These are phyloP conservation scores for Novumbra hubbsi DNA, from an alignment of 2,797 vertebrate genomes.

Conservation along the genomic window DNA sequence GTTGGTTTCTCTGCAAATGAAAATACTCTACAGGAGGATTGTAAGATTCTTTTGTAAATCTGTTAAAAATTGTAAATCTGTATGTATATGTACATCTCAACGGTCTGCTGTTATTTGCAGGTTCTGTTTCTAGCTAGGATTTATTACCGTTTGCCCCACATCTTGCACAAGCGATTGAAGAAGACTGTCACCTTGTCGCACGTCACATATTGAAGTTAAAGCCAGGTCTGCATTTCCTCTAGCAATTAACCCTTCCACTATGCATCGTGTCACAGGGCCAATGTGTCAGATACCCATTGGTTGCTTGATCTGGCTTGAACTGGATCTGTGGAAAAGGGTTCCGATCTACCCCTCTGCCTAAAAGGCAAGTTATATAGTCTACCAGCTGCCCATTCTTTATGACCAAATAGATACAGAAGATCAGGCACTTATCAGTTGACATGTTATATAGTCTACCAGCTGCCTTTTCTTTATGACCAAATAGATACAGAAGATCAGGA, in stretches of 20 bases:
- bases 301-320: not conserved
- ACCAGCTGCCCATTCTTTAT: conserved; percentile 26
- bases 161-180: conserved; percentile 11
- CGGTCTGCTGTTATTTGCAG: conserved; percentile 47
- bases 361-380: conserved; percentile 26
- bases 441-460: conserved; percentile 27
- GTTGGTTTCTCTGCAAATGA: conserved; percentile 3
- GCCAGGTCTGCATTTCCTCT: not conserved
- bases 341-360: conserved; percentile 4
- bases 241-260: not conserved
- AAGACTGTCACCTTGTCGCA: not conserved
- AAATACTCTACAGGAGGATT: conserved; percentile 44
- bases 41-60: conserved; percentile 7
- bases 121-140: conserved; percentile 33
- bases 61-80: conserved; percentile 58
- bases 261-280: not conserved
- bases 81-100: conserved; percentile 52
- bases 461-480: conserved; percentile 24
- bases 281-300: not conserved
- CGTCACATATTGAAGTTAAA: not conserved
- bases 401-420: not conserved
- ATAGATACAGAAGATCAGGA: conserved; percentile 22
- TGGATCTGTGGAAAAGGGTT: conserved; percentile 20
- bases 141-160: conserved; percentile 9
- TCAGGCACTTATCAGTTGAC: no score